Evolutionary conservation across 2,113 vertebrate species (phyloP), one percentile per base, ranked within the genome.

Genomic region (Mesocricetus auratus): DNA sequence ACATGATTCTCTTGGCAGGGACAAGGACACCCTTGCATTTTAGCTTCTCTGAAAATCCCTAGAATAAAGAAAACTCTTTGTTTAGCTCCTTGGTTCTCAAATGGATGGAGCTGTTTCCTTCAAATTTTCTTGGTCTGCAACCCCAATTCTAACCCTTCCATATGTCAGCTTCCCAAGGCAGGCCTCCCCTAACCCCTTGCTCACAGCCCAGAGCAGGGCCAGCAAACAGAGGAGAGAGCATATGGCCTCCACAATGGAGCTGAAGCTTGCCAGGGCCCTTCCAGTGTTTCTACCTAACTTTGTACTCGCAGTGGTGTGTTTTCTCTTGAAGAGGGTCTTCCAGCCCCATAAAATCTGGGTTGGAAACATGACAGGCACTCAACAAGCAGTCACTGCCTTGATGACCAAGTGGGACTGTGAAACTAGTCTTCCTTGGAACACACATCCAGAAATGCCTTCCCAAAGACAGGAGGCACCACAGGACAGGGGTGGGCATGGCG

Each of bases 1-100:
- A 66, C 45, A n/a, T 0, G 2, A 24, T 75, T 36, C 26, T 74
- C 56, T n/a, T 75, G 78, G 79, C 69, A 22, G 79, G 62, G 29
- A 39, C 33, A 0, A 11, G 56, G 45, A 15, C 53, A 77, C 21
- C 9, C 42, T 62, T 62, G 24, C 68, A 50, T 91, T 83, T 58
- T 42, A 50, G 42, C 42, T 69, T 33, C 73, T 75, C 31, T 4
- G 71, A 93, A 85, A 13, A 17, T 17, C n/a, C 17, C 62, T 88
- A 47, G 56, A 45, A 24, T 77, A 81, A 94, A 96, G 90, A 86
- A 56, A 68, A 7, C 24, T 77, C 92, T 73, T 95, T 78, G n/a
- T 89, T 83, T 89, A 56, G 73, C n/a, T 81, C 45, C 62, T 93
- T 89, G 29, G 36, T 64, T 77, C 53, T 83, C 47, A 53, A 90